Conservation (phyloP, 1,140 invertebrate species). For the Drosophila chauvacae region DNA sequence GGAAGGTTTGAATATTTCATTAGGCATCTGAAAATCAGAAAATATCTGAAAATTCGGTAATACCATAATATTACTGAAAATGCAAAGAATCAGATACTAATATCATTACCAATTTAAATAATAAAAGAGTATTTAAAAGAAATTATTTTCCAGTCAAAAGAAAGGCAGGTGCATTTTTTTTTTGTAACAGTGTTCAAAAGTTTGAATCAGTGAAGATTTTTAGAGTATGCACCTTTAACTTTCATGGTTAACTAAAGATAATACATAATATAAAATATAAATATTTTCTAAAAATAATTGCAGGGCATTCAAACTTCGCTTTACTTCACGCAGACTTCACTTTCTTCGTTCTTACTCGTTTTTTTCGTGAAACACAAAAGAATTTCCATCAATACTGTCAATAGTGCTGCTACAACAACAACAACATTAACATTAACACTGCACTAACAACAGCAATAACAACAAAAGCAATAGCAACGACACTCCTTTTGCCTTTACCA, state of each 20-base stretch:
- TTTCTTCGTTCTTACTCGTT: conserved; percentile 49
- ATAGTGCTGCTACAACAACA: conserved; percentile 64
- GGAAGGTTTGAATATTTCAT: not conserved
- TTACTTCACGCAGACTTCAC: conserved; percentile 2
- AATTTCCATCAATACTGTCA: conserved; percentile 82
- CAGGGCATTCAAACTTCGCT: conserved; percentile 37
- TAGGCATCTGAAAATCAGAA: too few species aligned
- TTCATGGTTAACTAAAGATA: too few species aligned
- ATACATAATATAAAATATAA: too few species aligned
- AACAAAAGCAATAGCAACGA: conserved; percentile 43
- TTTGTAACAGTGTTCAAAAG: not conserved
- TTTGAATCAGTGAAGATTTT: too few species aligned
- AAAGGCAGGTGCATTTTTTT: too few species aligned
- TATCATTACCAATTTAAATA: not conserved
- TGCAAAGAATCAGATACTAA: too few species aligned
- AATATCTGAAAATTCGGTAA: too few species aligned
- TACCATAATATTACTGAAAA: too few species aligned
- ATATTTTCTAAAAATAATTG: not conserved
- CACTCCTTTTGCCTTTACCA: conserved; percentile 57
- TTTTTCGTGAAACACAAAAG: conserved; percentile 70
- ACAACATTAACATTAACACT: conserved; percentile 43
- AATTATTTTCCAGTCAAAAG: not conserved
- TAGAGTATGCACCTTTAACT: too few species aligned
- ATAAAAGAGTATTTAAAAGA: not conserved
- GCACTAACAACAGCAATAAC: conserved; percentile 34